Evolutionary conservation across 1,140 invertebrate species (phyloP), one percentile per base, ranked within the genome.

Genomic region (Lepidurus packardi): DNA sequence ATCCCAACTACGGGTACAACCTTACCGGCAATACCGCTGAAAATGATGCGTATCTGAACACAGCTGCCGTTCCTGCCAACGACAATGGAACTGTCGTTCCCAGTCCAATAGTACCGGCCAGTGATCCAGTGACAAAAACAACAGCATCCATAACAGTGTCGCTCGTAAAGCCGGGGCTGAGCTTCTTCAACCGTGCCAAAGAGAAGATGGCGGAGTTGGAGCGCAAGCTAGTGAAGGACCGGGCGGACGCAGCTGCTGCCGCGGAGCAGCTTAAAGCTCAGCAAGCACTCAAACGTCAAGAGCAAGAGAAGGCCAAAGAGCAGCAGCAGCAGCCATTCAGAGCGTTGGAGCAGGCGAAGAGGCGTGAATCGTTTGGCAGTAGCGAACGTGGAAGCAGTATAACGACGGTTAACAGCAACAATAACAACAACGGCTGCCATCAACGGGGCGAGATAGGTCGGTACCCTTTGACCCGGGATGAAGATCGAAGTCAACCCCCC

Each of bases 141-240:
- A 65, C 53, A 1, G 53, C 53, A 0, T 65, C 53, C 21, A n/a
- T 65, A 21, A 21, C 53, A 65, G 53, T 21, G 8, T 65, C 53
- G 16, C 53, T 65, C 6, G 53, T 65, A 7, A 65, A 65, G 21
- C 53, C 53, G 6, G 53, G 53, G 16, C 21, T 65, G 53, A 65
- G 53, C 53, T 65, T 65, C 53, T 65, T 65, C 53, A 65, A 21
- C 21, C 53, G 53, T 7, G 53, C 53, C 9, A 65, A 65, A 65
- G 53, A 65, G 13, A 65, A 65, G 21, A 21, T 65, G 53, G 53
- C 53, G 21, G 53, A 65, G 53, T 65, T 65, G 53, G 53, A 65
- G 13, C 53, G 53, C 13, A 65, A 65, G 8, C 21, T 65, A 65
- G 53, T 21, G 4, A 65, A 65, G 21, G 53, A 65, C 2, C 16